phyloP scores from a whole-genome alignment of 2,797 vertebrate species.

The Acanthurus tractus region DNA sequence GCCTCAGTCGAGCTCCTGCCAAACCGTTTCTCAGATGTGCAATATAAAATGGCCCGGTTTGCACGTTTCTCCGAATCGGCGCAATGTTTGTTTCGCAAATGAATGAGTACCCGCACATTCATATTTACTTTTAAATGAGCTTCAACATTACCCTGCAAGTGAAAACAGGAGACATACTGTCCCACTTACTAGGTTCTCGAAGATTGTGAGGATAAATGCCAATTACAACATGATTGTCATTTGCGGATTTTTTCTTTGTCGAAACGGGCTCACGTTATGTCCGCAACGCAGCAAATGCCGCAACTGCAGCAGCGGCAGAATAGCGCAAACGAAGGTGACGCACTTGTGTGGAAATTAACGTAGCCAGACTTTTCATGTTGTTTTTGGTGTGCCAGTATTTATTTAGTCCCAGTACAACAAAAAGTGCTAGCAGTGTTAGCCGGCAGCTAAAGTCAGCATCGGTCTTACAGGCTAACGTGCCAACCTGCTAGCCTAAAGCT shows the following conservation, averaged over 20 bases:
- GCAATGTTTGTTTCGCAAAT: conserved; percentile 87
- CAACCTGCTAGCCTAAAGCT: conserved; percentile 64
- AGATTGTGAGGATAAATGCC: not conserved
- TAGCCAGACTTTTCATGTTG: rapidly evolving
- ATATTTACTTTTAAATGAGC: not conserved
- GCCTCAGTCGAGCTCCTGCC: conserved; percentile 13
- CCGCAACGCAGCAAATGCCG: conserved; percentile 79
- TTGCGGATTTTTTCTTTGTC: conserved; percentile 87
- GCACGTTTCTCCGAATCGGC: conserved; percentile 84
- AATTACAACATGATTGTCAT: conserved; percentile 61
- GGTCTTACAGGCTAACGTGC: conserved; percentile 21
- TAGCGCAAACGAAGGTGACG: conserved; percentile 55
- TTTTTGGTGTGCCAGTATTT: not conserved
- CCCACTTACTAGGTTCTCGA: rapidly evolving
- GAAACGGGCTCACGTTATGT: conserved; percentile 81
- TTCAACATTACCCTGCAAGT: rapidly evolving
- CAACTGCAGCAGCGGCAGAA: conserved; percentile 71
- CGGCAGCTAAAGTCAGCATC: conserved; percentile 42
- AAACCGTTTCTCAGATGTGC: conserved; percentile 71
- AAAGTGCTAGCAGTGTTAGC: conserved; percentile 59
- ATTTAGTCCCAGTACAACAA: not conserved
- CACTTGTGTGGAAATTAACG: not conserved
- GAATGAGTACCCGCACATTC: conserved; percentile 71
- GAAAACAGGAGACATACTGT: rapidly evolving
- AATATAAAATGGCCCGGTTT: conserved; percentile 84